Conservation (phyloP, 2,888 invertebrate species). For the Plebejus melissa region DNA sequence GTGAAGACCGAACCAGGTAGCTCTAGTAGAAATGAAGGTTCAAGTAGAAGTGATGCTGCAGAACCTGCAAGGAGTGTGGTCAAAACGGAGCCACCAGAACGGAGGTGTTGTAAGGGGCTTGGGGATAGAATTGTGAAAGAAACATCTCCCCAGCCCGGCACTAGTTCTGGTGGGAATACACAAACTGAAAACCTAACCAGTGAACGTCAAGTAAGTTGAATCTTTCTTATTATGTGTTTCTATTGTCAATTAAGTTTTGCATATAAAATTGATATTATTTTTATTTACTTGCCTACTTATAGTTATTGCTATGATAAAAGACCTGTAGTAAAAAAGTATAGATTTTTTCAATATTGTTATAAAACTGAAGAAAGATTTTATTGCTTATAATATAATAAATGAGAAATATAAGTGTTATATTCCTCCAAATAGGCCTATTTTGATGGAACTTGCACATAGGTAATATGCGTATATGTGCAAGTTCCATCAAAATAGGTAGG, state of each 20-base stretch:
- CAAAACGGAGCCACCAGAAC: slow-evolving; percentile 48
- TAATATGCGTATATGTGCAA: too few relatives aligned
- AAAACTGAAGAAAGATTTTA: too few relatives aligned
- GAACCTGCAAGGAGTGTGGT: slow-evolving; percentile 44
- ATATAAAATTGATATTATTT: too few relatives aligned
- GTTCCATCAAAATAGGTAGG: too few relatives aligned
- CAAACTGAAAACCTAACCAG: slow-evolving; percentile 39
- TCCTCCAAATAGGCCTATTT: background rate
- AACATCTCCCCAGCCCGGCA: slow-evolving; percentile 62
- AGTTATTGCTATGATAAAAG: too few relatives aligned
- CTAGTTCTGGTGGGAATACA: slow-evolving; percentile 51
- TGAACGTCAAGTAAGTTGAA: slow-evolving; percentile 43
- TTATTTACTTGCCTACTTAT: too few relatives aligned
- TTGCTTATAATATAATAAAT: too few relatives aligned
- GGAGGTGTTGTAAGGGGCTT: slow-evolving; percentile 43
- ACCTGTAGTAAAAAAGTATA: too few relatives aligned
- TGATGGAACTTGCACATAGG: background rate
- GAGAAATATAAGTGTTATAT: too few relatives aligned
- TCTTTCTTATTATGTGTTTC: background rate
- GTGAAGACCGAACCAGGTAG: slow-evolving; percentile 54
- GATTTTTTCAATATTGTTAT: too few relatives aligned
- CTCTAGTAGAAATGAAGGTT: slow-evolving; percentile 34
- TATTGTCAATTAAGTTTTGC: background rate
- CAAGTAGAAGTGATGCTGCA: slow-evolving; percentile 33
- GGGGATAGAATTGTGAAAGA: slow-evolving; percentile 49